Percentiles rank a stretch among this genome's conserved stretches.
Conservation (phyloP, 2,113 vertebrate species). For the Stegostoma tigrinum region DNA sequence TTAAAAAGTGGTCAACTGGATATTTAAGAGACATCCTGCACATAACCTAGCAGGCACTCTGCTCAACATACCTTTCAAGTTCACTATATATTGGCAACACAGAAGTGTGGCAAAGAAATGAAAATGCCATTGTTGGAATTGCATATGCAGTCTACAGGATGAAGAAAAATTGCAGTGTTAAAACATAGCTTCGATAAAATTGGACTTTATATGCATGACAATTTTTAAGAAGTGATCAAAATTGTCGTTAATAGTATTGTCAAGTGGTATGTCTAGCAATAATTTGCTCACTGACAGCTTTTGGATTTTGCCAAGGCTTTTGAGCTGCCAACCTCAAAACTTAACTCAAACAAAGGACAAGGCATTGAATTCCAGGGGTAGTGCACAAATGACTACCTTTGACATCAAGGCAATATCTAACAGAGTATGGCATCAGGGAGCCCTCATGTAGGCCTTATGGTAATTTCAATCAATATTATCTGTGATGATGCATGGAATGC, state of each 20-base stretch:
- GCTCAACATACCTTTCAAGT: conserved; percentile 59
- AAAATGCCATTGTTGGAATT: conserved; percentile 96
- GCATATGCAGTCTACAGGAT: conserved; percentile 79
- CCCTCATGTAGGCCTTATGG: background rate
- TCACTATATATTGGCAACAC: conserved; percentile 91
- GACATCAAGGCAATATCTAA: too few species aligned
- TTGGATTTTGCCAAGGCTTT: too few species aligned
- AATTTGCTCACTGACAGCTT: too few species aligned
- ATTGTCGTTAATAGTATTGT: too few species aligned
- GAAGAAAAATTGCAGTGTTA: conserved; percentile 28
- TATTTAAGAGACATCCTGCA: background rate
- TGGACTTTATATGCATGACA: background rate
- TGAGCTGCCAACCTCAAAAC: background rate
- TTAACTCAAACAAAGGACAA: background rate
- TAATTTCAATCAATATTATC: background rate
- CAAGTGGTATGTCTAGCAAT: too few species aligned
- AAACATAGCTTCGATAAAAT: background rate
- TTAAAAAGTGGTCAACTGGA: background rate
- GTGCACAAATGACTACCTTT: too few species aligned
- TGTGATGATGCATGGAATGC: background rate
- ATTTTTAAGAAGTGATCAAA: too few species aligned
- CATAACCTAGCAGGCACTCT: background rate
- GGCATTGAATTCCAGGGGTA: too few species aligned
- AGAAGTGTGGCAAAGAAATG: conserved; percentile 95
- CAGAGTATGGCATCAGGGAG: background rate